phyloP scores from a whole-genome alignment of 2,797 vertebrate genomes.

The Peromyscus aztecus region DNA sequence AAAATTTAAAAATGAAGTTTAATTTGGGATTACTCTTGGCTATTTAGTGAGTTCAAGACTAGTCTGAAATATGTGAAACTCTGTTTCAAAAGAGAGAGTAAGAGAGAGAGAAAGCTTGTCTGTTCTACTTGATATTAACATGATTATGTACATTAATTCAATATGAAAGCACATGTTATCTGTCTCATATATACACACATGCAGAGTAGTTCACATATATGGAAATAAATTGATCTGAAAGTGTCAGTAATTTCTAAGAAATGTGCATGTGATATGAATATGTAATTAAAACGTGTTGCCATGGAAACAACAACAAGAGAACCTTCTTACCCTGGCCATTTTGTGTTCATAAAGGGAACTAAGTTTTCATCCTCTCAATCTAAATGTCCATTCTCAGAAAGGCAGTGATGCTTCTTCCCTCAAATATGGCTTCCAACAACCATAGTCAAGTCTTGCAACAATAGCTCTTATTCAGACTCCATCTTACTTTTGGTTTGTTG shows the following conservation, averaged over 20 bases:
- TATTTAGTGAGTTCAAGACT: background rate
- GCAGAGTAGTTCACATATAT: background rate
- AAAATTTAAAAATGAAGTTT: background rate
- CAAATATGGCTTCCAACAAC: background rate
- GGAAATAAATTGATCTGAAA: conserved; percentile 47
- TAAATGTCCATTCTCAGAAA: conserved; percentile 43
- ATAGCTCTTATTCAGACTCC: background rate
- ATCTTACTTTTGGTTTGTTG: conserved; percentile 34
- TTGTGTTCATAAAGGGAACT: background rate
- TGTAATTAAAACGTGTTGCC: conserved; percentile 53
- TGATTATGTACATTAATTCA: conserved; percentile 41
- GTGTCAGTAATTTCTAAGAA: conserved; percentile 57
- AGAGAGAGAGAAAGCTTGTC: background rate
- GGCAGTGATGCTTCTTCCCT: background rate
- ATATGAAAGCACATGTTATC: conserved; percentile 36
- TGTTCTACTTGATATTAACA: conserved; percentile 30
- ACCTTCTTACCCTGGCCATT: conserved; percentile 19
- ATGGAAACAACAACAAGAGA: background rate
- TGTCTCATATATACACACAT: background rate
- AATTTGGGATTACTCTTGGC: background rate
- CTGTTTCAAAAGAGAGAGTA: background rate
- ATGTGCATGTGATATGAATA: background rate
- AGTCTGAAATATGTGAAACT: background rate
- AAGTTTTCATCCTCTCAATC: conserved; percentile 24
- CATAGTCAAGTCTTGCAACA: conserved; percentile 20